Conservation (phyloP, 2,797 vertebrate species). For the Cheirogaleus major region DNA sequence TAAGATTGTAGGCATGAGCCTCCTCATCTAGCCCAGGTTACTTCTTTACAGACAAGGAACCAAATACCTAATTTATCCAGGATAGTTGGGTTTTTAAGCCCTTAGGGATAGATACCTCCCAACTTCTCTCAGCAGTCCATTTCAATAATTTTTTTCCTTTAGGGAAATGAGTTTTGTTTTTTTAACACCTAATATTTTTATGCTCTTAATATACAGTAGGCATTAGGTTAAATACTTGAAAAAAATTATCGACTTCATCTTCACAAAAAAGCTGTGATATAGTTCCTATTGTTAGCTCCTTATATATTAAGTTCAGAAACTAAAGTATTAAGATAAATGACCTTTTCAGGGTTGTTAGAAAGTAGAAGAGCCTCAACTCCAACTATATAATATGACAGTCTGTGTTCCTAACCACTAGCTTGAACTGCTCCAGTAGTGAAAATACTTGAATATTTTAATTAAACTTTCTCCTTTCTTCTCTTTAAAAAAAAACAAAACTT, state of each 20-base stretch:
- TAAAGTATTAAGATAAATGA: neutral
- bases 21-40: too few species aligned
- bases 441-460: neutral
- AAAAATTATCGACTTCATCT: neutral
- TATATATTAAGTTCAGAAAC: neutral
- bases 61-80: neutral
- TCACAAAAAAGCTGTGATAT: neutral
- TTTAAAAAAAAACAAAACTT: neutral
- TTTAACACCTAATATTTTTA: neutral
- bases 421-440: neutral
- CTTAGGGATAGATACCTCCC: neutral
- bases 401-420: neutral
- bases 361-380: neutral
- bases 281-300: neutral
- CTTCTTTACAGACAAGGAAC: neutral
- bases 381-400: neutral
- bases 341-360: neutral
- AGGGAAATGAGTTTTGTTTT: neutral
- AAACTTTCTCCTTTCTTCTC: neutral
- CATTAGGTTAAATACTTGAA: neutral
- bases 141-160: neutral
- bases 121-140: neutral
- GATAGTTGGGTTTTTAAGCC: neutral
- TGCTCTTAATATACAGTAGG: neutral
- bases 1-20: too few species aligned